Percentiles rank a stretch among this genome's conserved stretches.
These are phyloP conservation scores for Siniperca knerii DNA, from an alignment of 2,113 vertebrate species.

Conservation along the genomic window DNA sequence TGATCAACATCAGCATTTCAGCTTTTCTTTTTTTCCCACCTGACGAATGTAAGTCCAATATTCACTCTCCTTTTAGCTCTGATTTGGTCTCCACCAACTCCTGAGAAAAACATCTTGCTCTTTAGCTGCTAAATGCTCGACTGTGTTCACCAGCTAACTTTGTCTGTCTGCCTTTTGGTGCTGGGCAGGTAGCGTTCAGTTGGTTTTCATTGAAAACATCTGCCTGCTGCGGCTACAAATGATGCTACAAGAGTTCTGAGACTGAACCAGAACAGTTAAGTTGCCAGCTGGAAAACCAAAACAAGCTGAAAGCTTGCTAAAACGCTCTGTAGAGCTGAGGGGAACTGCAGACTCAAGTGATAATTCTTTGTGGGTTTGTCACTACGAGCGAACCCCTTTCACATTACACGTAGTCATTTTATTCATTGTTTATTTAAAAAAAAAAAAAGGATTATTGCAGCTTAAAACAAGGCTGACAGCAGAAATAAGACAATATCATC, in stretches of 20 bases:
- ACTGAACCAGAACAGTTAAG: background rate
- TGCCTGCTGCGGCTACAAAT: background rate
- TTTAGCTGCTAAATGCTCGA: background rate
- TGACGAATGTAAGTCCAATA: background rate
- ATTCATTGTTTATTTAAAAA: background rate
- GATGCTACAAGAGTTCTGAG: background rate
- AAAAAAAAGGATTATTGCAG: background rate
- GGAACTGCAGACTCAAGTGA: background rate
- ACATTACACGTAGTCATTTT: background rate
- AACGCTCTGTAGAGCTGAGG: background rate
- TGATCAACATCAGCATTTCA: background rate
- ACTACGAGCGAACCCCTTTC: background rate
- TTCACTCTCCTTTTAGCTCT: background rate
- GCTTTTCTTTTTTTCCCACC: background rate
- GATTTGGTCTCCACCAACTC: constrained; percentile 1
- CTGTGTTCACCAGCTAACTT: background rate
- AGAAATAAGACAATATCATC: background rate
- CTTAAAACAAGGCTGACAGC: background rate
- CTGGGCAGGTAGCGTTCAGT: background rate
- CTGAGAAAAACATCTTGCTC: background rate
- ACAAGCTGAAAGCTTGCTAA: background rate
- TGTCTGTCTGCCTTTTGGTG: background rate
- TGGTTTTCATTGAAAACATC: background rate
- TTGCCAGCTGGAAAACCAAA: background rate
- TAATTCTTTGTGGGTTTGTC: background rate